Evolutionary conservation across 2,797 vertebrate species (phyloP), one percentile per base, ranked within the genome.

Genomic region (Nannoperca australis): DNA sequence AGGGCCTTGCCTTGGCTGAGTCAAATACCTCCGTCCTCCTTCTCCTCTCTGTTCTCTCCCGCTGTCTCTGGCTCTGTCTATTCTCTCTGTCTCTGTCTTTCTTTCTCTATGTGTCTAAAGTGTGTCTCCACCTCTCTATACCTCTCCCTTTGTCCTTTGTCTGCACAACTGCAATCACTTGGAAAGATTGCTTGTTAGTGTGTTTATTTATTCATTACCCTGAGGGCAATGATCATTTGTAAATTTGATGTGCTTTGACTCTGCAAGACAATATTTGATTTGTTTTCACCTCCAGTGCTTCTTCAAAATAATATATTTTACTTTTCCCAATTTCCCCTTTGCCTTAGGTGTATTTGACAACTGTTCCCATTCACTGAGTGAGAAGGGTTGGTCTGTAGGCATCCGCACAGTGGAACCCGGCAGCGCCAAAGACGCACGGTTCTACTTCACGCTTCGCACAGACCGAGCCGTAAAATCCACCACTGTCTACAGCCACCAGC

Each of bases 371-470:
- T 93, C 94, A 0, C 81, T 95, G 89, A 98, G 92, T 42, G 95
- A 99, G 86, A 99, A 96, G 89, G 98, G 98, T 79, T 99, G 98
- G 98, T 96, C 96, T 0, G 92, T 99, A 38, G 98, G 98, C 7
- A 96, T 99, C 83, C 95, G 85, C 1, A 96, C 96, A 0, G 74
- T 92, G 79, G 95, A 96, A 76, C 92, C 94, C 0, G 42, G 62
- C 0, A 93, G 95, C 73, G 94, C 91, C 92, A 97, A 93, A 90
- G 97, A 99, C 0, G 97, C 97, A 3, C 95, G 95, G 36, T 98
- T 97, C 93, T 99, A 96, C 95, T 99, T 99, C 93, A 96, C 95
- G 1, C 95, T 99, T 0, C 96, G 97, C 47, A 99, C 98, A 0
- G 98, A 99, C 88, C 94, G 97, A 22, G 92, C 96, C 0, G 85